Evolutionary conservation across 1,140 invertebrate genomes (phyloP).

Genomic region (Ectropis grisescens): DNA sequence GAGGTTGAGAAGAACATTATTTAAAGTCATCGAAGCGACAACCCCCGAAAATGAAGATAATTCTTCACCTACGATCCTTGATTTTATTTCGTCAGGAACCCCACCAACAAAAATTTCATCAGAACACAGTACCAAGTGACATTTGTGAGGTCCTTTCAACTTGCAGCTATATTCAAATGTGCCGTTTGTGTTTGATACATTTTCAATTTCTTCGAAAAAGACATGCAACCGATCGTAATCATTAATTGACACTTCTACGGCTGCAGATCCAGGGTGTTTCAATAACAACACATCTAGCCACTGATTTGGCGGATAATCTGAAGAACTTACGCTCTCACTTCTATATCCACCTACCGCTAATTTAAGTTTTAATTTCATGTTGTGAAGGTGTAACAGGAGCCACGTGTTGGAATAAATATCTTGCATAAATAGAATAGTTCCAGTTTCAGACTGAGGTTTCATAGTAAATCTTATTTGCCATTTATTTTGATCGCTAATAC

Average conservation of each 20-base stretch:
- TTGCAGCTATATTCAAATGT: too few species aligned
- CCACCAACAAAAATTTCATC: conserved; percentile 51
- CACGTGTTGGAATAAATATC: conserved; percentile 22
- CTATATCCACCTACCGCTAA: conserved; percentile 21
- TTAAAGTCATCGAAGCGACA: conserved; percentile 36
- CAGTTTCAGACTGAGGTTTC: conserved; percentile 31
- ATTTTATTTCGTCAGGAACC: conserved; percentile 23
- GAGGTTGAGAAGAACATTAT: conserved; percentile 35
- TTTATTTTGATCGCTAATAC: conserved; percentile 32
- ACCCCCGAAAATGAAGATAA: conserved; percentile 30
- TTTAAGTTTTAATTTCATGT: conserved; percentile 41
- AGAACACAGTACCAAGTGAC: conserved; percentile 19
- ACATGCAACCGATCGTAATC: conserved; percentile 38
- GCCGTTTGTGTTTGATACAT: too few species aligned
- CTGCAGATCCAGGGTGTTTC: conserved; percentile 33
- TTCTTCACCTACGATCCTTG: conserved; percentile 20
- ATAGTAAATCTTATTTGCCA: conserved; percentile 49
- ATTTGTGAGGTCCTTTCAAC: background rate
- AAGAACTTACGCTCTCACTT: conserved; percentile 34
- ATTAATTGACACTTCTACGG: conserved; percentile 44
- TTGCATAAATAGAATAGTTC: conserved; percentile 38
- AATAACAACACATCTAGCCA: conserved; percentile 41
- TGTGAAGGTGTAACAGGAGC: conserved; percentile 38
- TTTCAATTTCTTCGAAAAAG: conserved; percentile 13
- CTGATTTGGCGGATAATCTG: conserved; percentile 32